phyloP scores from a whole-genome alignment of 2,888 invertebrate species.

The Pristionchus exspectatus region DNA sequence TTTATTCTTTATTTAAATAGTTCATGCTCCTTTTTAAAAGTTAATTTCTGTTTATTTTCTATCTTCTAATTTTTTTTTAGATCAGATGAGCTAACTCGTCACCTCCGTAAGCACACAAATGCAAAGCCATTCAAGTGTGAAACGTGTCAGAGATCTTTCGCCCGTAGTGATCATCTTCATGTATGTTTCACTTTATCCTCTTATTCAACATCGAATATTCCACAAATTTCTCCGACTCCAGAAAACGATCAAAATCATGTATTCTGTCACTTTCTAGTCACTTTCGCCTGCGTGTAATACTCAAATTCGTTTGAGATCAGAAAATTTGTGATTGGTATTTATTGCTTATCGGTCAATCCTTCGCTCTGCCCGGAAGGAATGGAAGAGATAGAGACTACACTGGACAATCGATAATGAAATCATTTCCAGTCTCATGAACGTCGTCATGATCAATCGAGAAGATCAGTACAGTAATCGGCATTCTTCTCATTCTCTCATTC shows the following conservation, averaged over 20 bases:
- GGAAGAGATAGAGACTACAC: conserved; percentile 9
- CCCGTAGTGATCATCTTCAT: conserved; percentile 55
- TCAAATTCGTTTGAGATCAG: neutral
- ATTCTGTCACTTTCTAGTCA: neutral
- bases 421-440: conserved; percentile 25
- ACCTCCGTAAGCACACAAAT: conserved; percentile 60
- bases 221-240: neutral
- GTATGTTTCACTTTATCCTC: neutral
- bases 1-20: neutral
- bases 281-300: neutral
- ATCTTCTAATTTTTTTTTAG: neutral
- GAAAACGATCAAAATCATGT: neutral
- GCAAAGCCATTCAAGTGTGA: conserved; percentile 59
- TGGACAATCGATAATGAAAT: neutral
- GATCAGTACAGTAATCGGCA: neutral
- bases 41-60: neutral
- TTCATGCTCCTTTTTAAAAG: too few species aligned
- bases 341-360: neutral
- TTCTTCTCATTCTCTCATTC: neutral
- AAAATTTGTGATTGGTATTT: neutral
- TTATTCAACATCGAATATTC: neutral
- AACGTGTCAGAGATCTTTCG: conserved; percentile 55
- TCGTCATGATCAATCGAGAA: conserved; percentile 38
- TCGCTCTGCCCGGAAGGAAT: neutral
- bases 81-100: conserved; percentile 60